Conservation (phyloP, 2,888 invertebrate genomes). For the Thecocarcelia acutangulata region DNA sequence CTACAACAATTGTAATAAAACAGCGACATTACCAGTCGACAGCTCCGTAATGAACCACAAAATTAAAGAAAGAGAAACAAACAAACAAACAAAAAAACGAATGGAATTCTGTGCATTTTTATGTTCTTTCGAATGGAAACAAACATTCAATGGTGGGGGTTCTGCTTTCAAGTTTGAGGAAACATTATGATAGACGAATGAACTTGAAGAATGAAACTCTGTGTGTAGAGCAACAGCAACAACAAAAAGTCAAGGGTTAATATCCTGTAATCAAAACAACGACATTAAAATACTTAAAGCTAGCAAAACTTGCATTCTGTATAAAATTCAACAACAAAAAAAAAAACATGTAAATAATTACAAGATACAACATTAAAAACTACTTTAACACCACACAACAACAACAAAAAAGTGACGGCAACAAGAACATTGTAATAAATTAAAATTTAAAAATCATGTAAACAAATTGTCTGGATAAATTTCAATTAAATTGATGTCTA, state of each 20-base stretch:
- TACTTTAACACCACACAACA: conserved; percentile 19
- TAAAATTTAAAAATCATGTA: conserved; percentile 15
- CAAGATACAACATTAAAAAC: conserved; percentile 27
- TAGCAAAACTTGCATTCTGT: conserved; percentile 6
- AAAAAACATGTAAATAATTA: conserved; percentile 1
- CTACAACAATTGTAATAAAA: conserved; percentile 26
- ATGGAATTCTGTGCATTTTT: conserved; percentile 4
- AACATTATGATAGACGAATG: conserved; percentile 48
- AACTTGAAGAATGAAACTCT: conserved; percentile 51
- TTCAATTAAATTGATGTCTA: conserved; percentile 52
- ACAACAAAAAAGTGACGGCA: conserved; percentile 9
- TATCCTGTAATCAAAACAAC: conserved; percentile 72
- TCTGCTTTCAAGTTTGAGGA: conserved; percentile 13
- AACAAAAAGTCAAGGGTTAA: conserved; percentile 70
- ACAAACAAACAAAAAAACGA: neutral
- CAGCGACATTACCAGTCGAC: conserved; percentile 33
- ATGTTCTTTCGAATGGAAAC: conserved; percentile 24
- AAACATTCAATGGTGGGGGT: conserved; percentile 35
- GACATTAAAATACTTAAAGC: conserved; percentile 49
- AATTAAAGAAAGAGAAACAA: conserved; percentile 20
- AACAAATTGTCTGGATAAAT: conserved; percentile 61
- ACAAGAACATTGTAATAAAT: neutral
- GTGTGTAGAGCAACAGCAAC: conserved; percentile 20
- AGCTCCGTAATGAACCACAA: conserved; percentile 54
- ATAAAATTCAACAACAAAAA: neutral